Evolutionary conservation across 2,888 invertebrate genomes (phyloP).

Genomic region (Nephrocerus scutellatus): DNA sequence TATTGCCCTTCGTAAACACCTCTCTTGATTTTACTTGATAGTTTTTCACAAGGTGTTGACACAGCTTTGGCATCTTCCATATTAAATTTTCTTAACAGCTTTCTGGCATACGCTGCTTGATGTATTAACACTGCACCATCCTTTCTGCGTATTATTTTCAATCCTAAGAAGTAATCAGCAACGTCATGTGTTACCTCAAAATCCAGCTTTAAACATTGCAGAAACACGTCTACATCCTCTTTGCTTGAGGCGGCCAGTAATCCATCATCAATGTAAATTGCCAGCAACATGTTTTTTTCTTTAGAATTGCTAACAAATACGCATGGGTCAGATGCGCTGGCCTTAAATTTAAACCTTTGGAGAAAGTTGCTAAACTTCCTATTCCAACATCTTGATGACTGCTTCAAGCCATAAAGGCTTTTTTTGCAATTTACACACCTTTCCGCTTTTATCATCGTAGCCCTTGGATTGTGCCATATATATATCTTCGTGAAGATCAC

Average conservation of each 20-base stretch:
- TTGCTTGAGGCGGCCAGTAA: conserved; percentile 14
- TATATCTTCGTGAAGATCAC: conserved; percentile 6
- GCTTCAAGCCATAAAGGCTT: conserved; percentile 19
- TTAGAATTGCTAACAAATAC: conserved; percentile 17
- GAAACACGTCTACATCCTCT: conserved; percentile 8
- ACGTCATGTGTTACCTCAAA: neutral
- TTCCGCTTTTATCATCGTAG: conserved; percentile 12
- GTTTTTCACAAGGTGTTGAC: too few relatives aligned
- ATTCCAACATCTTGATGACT: conserved; percentile 19
- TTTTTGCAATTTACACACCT: conserved; percentile 18
- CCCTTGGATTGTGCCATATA: conserved; percentile 4
- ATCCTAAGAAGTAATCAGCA: too few relatives aligned
- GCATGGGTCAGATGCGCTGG: conserved; percentile 23
- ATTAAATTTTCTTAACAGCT: too few relatives aligned
- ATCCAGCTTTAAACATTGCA: conserved; percentile 1
- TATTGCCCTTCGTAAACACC: neutral
- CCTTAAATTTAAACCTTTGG: conserved; percentile 18
- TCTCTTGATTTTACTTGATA: too few relatives aligned
- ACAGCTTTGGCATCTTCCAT: too few relatives aligned
- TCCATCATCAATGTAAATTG: conserved; percentile 27
- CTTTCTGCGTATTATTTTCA: too few relatives aligned
- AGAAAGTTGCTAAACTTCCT: conserved; percentile 20
- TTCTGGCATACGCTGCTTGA: too few relatives aligned
- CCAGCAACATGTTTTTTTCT: conserved; percentile 17
- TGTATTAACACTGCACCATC: too few relatives aligned